Conservation (phyloP, 2,797 vertebrate species). For the Lerista edwardsae region DNA sequence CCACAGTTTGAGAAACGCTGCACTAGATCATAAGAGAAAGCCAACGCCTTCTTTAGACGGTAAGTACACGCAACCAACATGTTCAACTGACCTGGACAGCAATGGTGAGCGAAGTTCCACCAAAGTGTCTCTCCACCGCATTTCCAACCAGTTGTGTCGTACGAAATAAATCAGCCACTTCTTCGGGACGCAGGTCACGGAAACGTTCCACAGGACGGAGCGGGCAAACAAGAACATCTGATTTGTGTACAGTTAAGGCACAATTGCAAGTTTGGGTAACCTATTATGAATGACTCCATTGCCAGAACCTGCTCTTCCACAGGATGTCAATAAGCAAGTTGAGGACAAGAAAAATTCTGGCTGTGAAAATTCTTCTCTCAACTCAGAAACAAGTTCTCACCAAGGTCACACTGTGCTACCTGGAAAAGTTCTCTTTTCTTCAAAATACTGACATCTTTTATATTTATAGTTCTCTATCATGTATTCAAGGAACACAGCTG, state of each 20-base stretch:
- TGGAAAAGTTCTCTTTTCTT: background rate
- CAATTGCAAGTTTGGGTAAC: background rate
- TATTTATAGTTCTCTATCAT: background rate
- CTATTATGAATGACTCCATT: background rate
- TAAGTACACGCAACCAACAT: constrained; percentile 23
- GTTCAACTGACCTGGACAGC: constrained; percentile 83
- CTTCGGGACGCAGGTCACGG: constrained; percentile 83
- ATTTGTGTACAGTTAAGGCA: constrained; percentile 78
- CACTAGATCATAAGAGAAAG: background rate
- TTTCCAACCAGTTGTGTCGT: constrained; percentile 81
- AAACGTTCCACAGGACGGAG: constrained; percentile 86
- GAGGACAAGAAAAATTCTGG: background rate
- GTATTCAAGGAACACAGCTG: background rate
- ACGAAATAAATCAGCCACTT: constrained; percentile 87
- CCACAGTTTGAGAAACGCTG: no score
- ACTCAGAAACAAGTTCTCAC: background rate
- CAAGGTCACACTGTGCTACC: background rate
- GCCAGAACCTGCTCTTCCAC: background rate
- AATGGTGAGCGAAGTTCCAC: constrained; percentile 87
- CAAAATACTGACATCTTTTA: background rate
- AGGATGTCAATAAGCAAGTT: background rate
- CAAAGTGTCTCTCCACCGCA: constrained; percentile 87
- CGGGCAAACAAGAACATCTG: constrained; percentile 90
- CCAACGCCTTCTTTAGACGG: constrained; percentile 30
- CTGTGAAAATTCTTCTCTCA: background rate